Conservation (phyloP, 2,113 vertebrate genomes). For the Accipiter cooperii region DNA sequence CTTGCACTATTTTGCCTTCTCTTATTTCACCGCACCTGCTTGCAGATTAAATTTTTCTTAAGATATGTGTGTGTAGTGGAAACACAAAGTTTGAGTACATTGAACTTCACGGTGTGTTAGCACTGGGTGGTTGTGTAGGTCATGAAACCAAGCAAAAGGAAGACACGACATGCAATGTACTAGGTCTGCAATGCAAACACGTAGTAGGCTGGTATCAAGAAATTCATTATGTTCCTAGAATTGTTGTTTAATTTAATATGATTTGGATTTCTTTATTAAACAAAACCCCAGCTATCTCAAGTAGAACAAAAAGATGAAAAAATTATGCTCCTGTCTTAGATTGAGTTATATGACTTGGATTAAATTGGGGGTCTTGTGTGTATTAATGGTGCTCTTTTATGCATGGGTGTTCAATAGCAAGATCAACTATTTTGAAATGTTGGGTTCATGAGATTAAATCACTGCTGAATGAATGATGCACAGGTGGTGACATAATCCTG, state of each 20-base stretch:
- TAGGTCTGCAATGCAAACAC: neutral
- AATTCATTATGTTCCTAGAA: neutral
- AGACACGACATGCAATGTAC: neutral
- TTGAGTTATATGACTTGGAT: neutral
- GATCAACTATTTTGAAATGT: neutral
- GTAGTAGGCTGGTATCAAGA: neutral
- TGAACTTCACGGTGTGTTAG: neutral
- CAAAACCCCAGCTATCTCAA: neutral
- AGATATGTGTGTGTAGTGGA: neutral
- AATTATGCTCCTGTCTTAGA: neutral
- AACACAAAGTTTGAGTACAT: neutral
- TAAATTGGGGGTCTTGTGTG: neutral
- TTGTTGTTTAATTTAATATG: neutral
- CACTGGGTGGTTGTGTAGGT: neutral
- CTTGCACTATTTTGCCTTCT: conserved; percentile 41
- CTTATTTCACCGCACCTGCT: conserved; percentile 31
- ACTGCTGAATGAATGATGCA: conserved; percentile 54
- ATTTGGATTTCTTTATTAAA: neutral
- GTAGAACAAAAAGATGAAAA: neutral
- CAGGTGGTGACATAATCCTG: conserved; percentile 14
- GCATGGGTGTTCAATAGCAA: neutral
- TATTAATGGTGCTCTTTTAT: neutral
- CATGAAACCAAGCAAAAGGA: neutral
- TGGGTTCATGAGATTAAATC: neutral
- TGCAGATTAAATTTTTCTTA: conserved; percentile 6